phyloP scores from a whole-genome alignment of 2,797 vertebrate genomes.

The Bucorvus abyssinicus region DNA sequence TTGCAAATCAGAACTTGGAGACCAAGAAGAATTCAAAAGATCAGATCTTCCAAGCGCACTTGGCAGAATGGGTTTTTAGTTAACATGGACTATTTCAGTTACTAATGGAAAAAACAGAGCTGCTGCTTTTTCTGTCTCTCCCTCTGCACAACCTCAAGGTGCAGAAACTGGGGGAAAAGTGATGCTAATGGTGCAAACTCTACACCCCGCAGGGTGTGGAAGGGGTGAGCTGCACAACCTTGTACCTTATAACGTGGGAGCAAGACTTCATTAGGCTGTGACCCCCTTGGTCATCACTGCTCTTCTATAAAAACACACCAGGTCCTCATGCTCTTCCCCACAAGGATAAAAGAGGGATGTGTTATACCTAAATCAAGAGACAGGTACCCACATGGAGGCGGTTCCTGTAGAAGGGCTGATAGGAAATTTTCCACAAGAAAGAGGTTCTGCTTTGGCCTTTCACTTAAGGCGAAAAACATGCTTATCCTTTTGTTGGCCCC shows the following conservation, averaged over 20 bases:
- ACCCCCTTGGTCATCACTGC: not conserved
- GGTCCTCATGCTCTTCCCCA: not conserved
- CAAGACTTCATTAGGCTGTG: not conserved
- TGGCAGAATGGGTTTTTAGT: not conserved
- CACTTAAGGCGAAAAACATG: not conserved
- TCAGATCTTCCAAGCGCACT: not conserved
- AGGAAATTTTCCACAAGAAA: not conserved
- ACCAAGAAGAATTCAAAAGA: not conserved
- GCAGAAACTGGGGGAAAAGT: not conserved
- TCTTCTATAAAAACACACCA: not conserved
- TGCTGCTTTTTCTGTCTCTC: not conserved
- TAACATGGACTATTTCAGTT: not conserved
- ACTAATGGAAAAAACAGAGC: not conserved
- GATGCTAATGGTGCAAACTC: not conserved
- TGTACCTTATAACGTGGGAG: not conserved
- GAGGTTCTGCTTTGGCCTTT: not conserved
- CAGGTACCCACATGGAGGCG: not conserved
- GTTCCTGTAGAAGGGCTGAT: not conserved
- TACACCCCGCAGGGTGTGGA: rapidly evolving
- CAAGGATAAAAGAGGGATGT: not conserved
- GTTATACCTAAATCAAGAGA: not conserved
- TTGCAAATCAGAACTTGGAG: not conserved
- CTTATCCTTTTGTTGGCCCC: not conserved
- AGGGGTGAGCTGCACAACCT: not conserved
- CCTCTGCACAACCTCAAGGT: not conserved